Base-by-base conservation (phyloP, 1,140 invertebrate species). In the Subanguina moxae region DNA sequence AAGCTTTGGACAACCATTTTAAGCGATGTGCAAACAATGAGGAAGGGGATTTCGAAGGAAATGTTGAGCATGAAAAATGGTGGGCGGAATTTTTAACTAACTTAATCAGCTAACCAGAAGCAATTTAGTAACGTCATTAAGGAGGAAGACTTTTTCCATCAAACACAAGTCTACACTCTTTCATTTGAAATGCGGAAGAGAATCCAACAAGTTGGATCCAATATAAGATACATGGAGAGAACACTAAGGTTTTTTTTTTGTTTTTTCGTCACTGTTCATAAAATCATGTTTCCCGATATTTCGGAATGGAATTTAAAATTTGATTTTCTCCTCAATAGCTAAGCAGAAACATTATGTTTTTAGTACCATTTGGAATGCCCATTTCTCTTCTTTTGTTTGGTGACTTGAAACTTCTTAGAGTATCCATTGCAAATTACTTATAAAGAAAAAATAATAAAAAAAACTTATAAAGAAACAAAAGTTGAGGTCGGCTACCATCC, bases 191-290 rank as follows among this genome's bases (percentile, higher is more conserved):
- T 61, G 58, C 46, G 43, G 19, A 21, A 21, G 11, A 42, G 58
- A 62, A 46, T 79, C 0, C 23, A 73, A 21, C 59, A 62, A 30
- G 73, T 72, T 45, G 66, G 74, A 13, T 21, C 58, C 17, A 78
- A 78, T 63, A 78, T 78, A 27, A 67, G 67, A 15, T 78, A 80
- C 63, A 78, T 78, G 48, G 68, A 81, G 45, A 45, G 67, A 61
- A 67, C 32, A 38, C 32, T 38, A 3, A 38, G 32, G 32, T 38
- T 38, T n/a, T n/a, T n/a, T n/a, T n/a, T n/a, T n/a, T n/a, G n/a
- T n/a, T n/a, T n/a, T n/a, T n/a, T n/a, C n/a, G n/a, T n/a, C n/a
- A n/a, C n/a, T n/a, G n/a, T n/a, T n/a, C n/a, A n/a, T n/a, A n/a
- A n/a, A n/a, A n/a, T n/a, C n/a, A n/a, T n/a, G n/a, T n/a, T n/a